Base-by-base conservation (phyloP, 2,797 vertebrate genomes). In the Phalloptychus januarius region DNA sequence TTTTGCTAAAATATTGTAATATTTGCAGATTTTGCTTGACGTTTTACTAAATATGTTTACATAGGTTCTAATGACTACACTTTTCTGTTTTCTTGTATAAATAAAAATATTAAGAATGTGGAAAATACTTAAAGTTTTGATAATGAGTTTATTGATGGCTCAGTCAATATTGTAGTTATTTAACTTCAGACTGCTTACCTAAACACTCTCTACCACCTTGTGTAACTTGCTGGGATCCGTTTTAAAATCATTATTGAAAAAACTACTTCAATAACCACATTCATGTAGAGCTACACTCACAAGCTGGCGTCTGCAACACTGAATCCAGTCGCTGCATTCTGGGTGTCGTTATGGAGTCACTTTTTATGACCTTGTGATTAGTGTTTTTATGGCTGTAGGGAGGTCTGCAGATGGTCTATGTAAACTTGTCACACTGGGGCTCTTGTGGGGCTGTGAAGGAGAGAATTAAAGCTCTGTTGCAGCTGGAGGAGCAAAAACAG, bases 291-390 rank as follows among this genome's bases (percentile, higher is more conserved):
- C 77, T 79, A 15, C 82, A 76, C 77, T 83, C 81, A 61, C 81
- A 80, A 20, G 65, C 79, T 72, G 72, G 67, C 23, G 12, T 42
- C 67, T 42, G 15, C 78, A 63, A 2, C 69, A 50, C 81, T 74
- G 42, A 70, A 81, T 58, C 79, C 81, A 85, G 79, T 77, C 36
- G 18, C 74, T 87, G 85, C 83, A 83, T 90, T 93, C 87, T 92
- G 89, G 90, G 86, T 91, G 90, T 90, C 87, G 89, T 91, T 91
- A 92, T 87, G 88, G 91, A 93, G 92, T 93, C 90, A 77, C 86
- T 83, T 94, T 93, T 94, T 93, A 94, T 92, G 91, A 92, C 89
- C 90, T 92, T 92, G 90, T 93, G 92, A 93, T 93, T 94, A 90
- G 92, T 93, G 91, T 93, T 94, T 95, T 94, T 93, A 93, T 90